A percentile compares a stretch with the other conserved stretches of the same genome.
phyloP scores from a whole-genome alignment of 1,140 invertebrate genomes.

The Grapholita molesta region DNA sequence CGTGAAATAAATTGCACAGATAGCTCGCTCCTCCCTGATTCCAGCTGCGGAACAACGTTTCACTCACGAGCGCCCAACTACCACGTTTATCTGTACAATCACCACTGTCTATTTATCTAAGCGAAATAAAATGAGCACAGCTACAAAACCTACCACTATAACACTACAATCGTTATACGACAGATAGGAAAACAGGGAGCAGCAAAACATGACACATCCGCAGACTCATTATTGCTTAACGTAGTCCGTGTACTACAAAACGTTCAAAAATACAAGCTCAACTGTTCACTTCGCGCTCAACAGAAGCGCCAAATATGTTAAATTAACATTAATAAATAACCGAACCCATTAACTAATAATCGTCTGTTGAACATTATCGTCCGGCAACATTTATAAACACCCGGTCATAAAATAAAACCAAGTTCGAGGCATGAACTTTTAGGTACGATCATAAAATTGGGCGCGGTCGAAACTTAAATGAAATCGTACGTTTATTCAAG shows the following conservation, averaged over 20 bases:
- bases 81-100: neutral
- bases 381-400: neutral
- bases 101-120: neutral
- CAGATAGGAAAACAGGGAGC: neutral
- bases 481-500: neutral
- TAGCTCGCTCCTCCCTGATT: neutral
- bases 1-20: neutral
- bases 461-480: neutral
- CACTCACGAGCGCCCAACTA: neutral
- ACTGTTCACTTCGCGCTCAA: neutral
- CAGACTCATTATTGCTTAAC: neutral
- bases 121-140: conserved; percentile 1
- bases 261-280: neutral
- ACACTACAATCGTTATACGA: neutral
- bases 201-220: neutral
- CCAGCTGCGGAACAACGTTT: neutral
- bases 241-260: neutral
- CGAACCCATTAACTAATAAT: neutral
- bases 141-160: neutral
- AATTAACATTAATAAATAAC: neutral
- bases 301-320: neutral
- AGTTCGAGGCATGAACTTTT: neutral
- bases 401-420: neutral
- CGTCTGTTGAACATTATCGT: neutral
- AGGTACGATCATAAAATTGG: neutral